Percentiles rank a stretch among this genome's conserved stretches.
phyloP scores from a whole-genome alignment of 1,140 invertebrate genomes.

The Formica exsecta region DNA sequence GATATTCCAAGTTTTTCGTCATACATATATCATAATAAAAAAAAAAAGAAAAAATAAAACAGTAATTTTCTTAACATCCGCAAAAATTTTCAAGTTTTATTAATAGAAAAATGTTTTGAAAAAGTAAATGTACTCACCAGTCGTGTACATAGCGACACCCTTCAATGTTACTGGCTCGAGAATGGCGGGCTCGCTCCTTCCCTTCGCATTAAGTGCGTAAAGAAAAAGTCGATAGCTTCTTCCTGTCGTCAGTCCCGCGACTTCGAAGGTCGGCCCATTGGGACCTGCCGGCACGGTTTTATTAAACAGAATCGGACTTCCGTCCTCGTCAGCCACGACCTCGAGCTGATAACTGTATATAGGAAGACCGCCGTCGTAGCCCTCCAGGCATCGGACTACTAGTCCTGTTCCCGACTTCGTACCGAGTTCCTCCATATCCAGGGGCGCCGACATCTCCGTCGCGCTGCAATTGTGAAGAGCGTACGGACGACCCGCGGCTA shows the following conservation, averaged over 20 bases:
- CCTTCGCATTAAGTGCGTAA: slow-evolving; percentile 94
- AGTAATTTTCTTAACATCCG: not conserved
- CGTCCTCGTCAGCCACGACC: slow-evolving; percentile 87
- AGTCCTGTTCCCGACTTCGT: slow-evolving; percentile 85
- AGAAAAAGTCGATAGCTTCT: slow-evolving; percentile 92
- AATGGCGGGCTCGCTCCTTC: slow-evolving; percentile 92
- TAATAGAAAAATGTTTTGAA: not conserved
- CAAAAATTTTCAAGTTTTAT: not conserved
- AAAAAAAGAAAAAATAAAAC: not conserved
- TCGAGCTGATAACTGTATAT: slow-evolving; percentile 92
- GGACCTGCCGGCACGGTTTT: slow-evolving; percentile 75
- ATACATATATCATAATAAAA: not conserved
- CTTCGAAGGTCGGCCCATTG: slow-evolving; percentile 89
- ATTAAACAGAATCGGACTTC: slow-evolving; percentile 74
- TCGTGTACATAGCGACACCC: slow-evolving; percentile 90
- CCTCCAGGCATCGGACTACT: slow-evolving; percentile 92
- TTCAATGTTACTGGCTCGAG: slow-evolving; percentile 93
- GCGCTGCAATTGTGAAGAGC: slow-evolving; percentile 94
- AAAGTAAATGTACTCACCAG: slow-evolving; percentile 79
- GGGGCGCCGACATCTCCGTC: slow-evolving; percentile 79
- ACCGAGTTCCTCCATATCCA: slow-evolving; percentile 81
- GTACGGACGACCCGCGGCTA: slow-evolving; percentile 92
- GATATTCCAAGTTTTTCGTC: not conserved
- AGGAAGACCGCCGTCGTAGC: slow-evolving; percentile 94
- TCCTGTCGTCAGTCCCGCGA: slow-evolving; percentile 92